Conservation (phyloP, 2,113 vertebrate genomes). For the Glareola pratincola region DNA sequence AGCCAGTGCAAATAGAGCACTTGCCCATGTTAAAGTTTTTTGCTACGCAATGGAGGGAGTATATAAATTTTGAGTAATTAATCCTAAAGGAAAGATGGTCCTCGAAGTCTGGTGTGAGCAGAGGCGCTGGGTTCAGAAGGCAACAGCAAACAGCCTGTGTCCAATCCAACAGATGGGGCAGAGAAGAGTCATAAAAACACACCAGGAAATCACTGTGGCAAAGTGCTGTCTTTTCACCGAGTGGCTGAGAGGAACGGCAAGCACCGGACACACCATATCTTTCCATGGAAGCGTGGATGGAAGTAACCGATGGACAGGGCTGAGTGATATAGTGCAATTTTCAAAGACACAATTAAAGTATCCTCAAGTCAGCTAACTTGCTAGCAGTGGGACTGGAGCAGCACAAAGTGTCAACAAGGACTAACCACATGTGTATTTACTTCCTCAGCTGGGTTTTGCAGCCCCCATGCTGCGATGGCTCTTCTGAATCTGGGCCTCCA, state of each 20-base stretch:
- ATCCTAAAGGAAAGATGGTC: background rate
- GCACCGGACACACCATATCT: fast-evolving
- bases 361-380: background rate
- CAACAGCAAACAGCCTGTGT: background rate
- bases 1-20: background rate
- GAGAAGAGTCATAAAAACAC: background rate
- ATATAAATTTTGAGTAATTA: background rate
- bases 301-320: fast-evolving
- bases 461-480: background rate
- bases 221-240: background rate
- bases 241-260: background rate
- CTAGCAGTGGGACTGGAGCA: background rate
- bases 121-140: background rate
- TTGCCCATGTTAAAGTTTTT: background rate
- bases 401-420: background rate
- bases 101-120: background rate
- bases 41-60: background rate
- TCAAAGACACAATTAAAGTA: background rate
- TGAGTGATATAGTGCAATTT: background rate
- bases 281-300: background rate
- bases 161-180: background rate
- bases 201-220: background rate
- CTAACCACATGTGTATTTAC: fast-evolving
- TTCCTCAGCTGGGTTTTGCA: background rate
- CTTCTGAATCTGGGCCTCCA: background rate